These are phyloP conservation scores for Dendrolimus pini DNA, from an alignment of 2,888 invertebrate genomes.

Conservation along the genomic window DNA sequence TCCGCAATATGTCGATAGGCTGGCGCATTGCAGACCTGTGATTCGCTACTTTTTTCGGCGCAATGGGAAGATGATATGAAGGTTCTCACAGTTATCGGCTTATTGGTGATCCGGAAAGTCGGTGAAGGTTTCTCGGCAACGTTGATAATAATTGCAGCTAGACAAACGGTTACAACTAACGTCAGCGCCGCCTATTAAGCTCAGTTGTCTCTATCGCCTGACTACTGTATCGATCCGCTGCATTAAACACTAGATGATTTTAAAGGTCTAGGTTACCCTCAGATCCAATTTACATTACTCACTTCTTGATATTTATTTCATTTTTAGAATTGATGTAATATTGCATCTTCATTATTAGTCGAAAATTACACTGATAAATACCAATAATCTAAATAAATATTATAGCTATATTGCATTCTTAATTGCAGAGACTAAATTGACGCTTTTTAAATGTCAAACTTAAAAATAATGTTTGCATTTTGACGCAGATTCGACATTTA, in stretches of 20 bases:
- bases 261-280: constrained; percentile 21
- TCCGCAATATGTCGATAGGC: constrained; percentile 20
- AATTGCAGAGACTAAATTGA: no score
- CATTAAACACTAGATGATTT: constrained; percentile 40
- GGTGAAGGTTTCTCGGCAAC: constrained; percentile 68
- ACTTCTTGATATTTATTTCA: no score
- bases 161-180: constrained; percentile 53
- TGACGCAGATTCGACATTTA: no score
- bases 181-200: constrained; percentile 62
- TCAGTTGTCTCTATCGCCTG: constrained; percentile 48
- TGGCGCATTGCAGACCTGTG: constrained; percentile 51
- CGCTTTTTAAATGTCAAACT: no score
- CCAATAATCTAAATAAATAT: no score
- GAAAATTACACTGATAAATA: no score
- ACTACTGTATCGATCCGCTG: constrained; percentile 64
- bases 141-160: constrained; percentile 55
- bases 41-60: constrained; percentile 16
- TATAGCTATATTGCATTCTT: no score
- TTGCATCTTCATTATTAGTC: no score
- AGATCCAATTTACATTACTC: neutral
- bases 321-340: no score
- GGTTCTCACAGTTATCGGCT: constrained; percentile 49
- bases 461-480: no score
- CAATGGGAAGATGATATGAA: constrained; percentile 29
- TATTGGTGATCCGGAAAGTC: constrained; percentile 65